Percentiles rank a stretch among this genome's conserved stretches.
These are phyloP conservation scores for Lepidotrigona ventralis DNA, from an alignment of 1,140 invertebrate species.

Conservation along the genomic window DNA sequence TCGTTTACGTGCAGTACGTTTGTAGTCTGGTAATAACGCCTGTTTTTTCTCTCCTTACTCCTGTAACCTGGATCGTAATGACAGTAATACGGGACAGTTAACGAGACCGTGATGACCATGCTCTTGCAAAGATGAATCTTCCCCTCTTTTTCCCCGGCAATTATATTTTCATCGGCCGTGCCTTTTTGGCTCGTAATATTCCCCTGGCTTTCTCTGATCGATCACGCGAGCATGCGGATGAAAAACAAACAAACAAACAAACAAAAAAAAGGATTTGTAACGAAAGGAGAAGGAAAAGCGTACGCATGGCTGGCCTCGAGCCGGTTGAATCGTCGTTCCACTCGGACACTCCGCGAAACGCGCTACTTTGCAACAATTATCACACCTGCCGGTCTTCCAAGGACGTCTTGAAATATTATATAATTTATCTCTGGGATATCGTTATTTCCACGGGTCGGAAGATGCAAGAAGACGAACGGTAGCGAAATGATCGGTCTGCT, in stretches of 20 bases:
- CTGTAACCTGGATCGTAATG: slow-evolving; percentile 14
- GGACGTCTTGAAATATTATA: background rate
- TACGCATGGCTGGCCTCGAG: background rate
- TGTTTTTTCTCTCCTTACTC: background rate
- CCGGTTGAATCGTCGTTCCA: background rate
- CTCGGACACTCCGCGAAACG: background rate
- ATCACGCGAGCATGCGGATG: background rate
- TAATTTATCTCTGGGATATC: background rate
- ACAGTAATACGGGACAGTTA: background rate
- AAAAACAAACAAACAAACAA: no score
- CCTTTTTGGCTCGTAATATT: background rate
- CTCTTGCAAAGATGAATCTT: background rate
- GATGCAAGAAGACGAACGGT: background rate
- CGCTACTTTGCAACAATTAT: background rate
- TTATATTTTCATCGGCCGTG: slow-evolving; percentile 26
- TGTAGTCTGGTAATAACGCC: background rate
- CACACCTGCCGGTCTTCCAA: no score
- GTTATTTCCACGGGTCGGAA: background rate
- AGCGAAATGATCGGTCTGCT: background rate
- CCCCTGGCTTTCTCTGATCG: slow-evolving; percentile 12
- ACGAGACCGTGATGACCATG: background rate
- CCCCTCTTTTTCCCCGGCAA: background rate
- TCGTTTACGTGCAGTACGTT: no score
- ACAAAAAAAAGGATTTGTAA: slow-evolving; percentile 1
- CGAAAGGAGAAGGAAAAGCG: slow-evolving; percentile 43